Base-by-base conservation (phyloP, 1,140 invertebrate genomes). In the Plutomurus gul region DNA sequence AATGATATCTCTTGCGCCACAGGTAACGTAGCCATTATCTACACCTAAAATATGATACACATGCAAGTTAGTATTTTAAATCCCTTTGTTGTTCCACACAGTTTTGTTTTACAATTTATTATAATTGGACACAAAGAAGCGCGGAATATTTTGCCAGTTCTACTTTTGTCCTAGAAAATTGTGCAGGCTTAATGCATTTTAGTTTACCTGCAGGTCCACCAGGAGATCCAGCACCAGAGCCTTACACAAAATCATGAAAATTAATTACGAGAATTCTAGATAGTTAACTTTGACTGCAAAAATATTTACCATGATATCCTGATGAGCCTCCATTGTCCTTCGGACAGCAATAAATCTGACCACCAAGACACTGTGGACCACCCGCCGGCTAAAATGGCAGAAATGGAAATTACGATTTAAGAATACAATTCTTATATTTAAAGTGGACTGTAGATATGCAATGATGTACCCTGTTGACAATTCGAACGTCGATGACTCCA, bases 381-480 rank as follows among this genome's bases (percentile, higher is more conserved):
- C 5, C 11, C 4, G 39, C 39, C 1, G 27, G 25, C 25, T 30
- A 7, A 18, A 30, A 16, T 13, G n/a, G n/a, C 6, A 30, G 22
- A 22, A 3, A 22, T 1, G 4, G 18, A 51, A 25, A 25, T 27
- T 25, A 25, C n/a, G n/a, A n/a, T n/a, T n/a, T n/a, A n/a, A n/a
- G n/a, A n/a, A n/a, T n/a, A n/a, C n/a, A n/a, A n/a, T n/a, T n/a
- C n/a, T n/a, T n/a, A n/a, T n/a, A n/a, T n/a, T n/a, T n/a, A n/a
- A n/a, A n/a, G n/a, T n/a, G n/a, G n/a, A n/a, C n/a, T n/a, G n/a
- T n/a, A n/a, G n/a, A n/a, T n/a, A n/a, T n/a, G n/a, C n/a, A n/a
- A n/a, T n/a, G n/a, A n/a, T n/a, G n/a, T n/a, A 85, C 84, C 76
- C 76, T 84, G 40, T 85, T 85, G 7, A 85, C 84, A 51, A 85